Evolutionary conservation across 2,888 invertebrate genomes (phyloP).

Genomic region (Physocephala rufipes): DNA sequence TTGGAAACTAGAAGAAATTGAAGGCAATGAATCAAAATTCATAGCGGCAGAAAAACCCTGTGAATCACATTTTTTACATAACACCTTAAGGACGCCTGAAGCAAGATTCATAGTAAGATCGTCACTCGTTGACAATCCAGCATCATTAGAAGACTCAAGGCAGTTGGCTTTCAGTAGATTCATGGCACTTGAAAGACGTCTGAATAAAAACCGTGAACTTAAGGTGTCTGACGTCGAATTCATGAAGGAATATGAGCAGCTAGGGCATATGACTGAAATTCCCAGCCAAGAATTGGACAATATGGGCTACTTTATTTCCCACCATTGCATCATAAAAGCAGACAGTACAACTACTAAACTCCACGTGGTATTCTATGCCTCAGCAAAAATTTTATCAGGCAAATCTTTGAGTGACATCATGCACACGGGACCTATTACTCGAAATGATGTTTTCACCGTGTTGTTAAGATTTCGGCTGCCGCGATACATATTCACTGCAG

Average conservation of each 20-base stretch:
- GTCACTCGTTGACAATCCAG: neutral
- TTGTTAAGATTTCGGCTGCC: too few relatives aligned
- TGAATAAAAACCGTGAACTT: neutral
- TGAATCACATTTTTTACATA: conserved; percentile 3
- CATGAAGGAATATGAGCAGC: neutral
- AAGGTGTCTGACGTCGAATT: neutral
- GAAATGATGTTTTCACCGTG: too few relatives aligned
- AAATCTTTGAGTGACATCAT: too few relatives aligned
- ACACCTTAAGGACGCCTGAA: neutral
- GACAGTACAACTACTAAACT: too few relatives aligned
- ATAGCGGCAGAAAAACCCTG: neutral
- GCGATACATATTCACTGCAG: conserved; percentile 10
- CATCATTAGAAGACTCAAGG: too few relatives aligned
- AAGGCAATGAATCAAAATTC: neutral
- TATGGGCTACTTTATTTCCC: neutral
- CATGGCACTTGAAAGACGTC: too few relatives aligned
- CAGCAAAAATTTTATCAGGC: too few relatives aligned
- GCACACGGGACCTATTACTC: too few relatives aligned
- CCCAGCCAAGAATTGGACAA: neutral
- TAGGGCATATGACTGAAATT: neutral
- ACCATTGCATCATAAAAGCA: neutral
- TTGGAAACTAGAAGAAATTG: neutral
- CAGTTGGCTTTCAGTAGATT: too few relatives aligned
- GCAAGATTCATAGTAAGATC: neutral
- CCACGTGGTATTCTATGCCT: too few relatives aligned